phyloP scores from a whole-genome alignment of 2,888 invertebrate genomes.

The Drosophila paranaensis region DNA sequence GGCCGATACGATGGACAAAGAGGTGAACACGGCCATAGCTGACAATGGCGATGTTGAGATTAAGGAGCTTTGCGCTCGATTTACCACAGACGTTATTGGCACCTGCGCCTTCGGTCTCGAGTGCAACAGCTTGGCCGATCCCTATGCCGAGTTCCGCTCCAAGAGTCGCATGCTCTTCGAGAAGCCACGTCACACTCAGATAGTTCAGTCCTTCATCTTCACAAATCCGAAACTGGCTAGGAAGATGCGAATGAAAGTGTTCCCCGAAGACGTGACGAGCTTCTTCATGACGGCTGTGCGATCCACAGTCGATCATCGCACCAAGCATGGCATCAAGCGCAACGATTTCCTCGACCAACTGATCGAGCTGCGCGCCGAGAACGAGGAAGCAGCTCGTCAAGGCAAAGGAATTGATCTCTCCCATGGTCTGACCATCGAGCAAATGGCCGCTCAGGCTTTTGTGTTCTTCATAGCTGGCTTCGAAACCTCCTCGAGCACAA shows the following conservation, averaged over 20 bases:
- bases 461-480: constrained; percentile 86
- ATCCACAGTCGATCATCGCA: constrained; percentile 83
- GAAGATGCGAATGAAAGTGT: constrained; percentile 58
- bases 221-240: constrained; percentile 61
- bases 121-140: constrained; percentile 84
- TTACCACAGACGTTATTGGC: constrained; percentile 86
- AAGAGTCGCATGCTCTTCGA: constrained; percentile 69
- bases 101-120: constrained; percentile 85
- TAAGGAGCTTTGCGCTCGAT: constrained; percentile 84
- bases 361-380: constrained; percentile 79
- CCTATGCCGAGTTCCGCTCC: constrained; percentile 81
- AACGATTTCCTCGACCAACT: constrained; percentile 86
- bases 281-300: constrained; percentile 84
- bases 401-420: constrained; percentile 60
- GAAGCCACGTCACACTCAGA: constrained; percentile 46
- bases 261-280: constrained; percentile 61
- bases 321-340: constrained; percentile 80
- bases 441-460: constrained; percentile 86
- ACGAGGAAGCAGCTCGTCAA: constrained; percentile 41
- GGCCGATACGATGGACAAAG: constrained; percentile 27
- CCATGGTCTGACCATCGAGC: constrained; percentile 79
- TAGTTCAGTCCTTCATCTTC: constrained; percentile 60
- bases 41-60: constrained; percentile 82
- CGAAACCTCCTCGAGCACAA: constrained; percentile 86
- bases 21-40: neutral